phyloP scores from a whole-genome alignment of 2,113 vertebrate genomes.

The Entosphenus tridentatus region DNA sequence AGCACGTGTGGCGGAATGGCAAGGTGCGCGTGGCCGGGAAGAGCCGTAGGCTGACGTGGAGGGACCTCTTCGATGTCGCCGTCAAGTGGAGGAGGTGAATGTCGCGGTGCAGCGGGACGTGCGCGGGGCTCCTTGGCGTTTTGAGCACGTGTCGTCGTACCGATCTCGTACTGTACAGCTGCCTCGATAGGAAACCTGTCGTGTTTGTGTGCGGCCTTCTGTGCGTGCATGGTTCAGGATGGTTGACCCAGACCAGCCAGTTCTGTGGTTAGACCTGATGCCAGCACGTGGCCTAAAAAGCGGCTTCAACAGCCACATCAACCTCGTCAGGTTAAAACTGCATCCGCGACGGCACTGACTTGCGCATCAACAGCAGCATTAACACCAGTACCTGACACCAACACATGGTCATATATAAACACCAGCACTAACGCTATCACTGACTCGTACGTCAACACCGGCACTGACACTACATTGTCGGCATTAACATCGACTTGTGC shows the following conservation, averaged over 20 bases:
- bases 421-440: too few species aligned
- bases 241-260: slow-evolving; percentile 84
- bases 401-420: too few species aligned
- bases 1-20: slow-evolving; percentile 73
- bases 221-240: slow-evolving; percentile 28
- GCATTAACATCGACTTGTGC: slow-evolving; percentile 3
- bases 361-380: too few species aligned
- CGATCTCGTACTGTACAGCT: background rate
- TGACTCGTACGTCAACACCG: too few species aligned
- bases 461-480: too few species aligned
- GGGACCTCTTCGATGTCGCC: slow-evolving; percentile 93
- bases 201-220: background rate
- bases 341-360: too few species aligned
- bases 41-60: slow-evolving; percentile 85
- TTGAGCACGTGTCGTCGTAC: background rate
- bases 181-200: background rate
- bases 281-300: slow-evolving; percentile 67
- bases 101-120: too few species aligned
- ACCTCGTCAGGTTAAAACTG: slow-evolving; percentile 53
- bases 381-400: too few species aligned
- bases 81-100: slow-evolving; percentile 88
- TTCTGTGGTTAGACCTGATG: slow-evolving; percentile 95
- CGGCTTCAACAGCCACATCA: slow-evolving; percentile 95
- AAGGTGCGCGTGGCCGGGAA: slow-evolving; percentile 85
- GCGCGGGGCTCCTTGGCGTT: background rate